Percentiles rank a stretch among this genome's conserved stretches.
Evolutionary conservation across 2,797 vertebrate genomes (phyloP).

Genomic region (Phataginus tetradactyla): DNA sequence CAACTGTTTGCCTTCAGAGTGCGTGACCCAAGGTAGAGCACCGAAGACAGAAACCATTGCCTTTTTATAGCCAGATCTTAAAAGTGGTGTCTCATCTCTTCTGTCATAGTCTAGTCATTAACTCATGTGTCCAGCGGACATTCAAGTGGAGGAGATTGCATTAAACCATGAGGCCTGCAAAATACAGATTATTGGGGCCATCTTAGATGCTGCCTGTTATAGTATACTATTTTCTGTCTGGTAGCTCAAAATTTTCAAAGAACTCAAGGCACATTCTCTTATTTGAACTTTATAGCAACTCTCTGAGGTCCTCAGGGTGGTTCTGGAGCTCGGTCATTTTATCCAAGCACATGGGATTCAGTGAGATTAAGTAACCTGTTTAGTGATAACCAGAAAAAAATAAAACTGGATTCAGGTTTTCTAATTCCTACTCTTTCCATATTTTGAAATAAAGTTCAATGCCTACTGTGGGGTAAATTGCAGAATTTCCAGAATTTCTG

Average conservation of each 20-base stretch:
- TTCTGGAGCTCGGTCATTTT: background rate
- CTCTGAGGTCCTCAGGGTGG: background rate
- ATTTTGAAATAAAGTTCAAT: background rate
- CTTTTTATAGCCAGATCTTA: background rate
- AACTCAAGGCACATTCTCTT: background rate
- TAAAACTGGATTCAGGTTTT: background rate
- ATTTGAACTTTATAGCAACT: background rate
- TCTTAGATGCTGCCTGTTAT: background rate
- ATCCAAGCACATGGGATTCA: background rate
- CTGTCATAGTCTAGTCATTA: background rate
- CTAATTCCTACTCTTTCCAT: background rate
- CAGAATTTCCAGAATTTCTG: no score
- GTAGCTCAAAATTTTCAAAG: background rate
- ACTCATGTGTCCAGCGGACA: background rate
- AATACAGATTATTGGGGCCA: no score
- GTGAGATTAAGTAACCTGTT: background rate
- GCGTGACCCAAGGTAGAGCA: background rate
- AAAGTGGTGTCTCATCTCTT: background rate
- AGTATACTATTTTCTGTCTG: background rate
- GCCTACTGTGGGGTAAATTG: no score
- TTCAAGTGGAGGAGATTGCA: background rate
- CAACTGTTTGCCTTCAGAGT: background rate
- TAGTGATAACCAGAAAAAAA: background rate
- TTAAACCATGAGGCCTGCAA: background rate
- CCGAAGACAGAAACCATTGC: background rate